Conservation (phyloP, 2,888 invertebrate species). For the Thecocarcelia acutangulata region DNA sequence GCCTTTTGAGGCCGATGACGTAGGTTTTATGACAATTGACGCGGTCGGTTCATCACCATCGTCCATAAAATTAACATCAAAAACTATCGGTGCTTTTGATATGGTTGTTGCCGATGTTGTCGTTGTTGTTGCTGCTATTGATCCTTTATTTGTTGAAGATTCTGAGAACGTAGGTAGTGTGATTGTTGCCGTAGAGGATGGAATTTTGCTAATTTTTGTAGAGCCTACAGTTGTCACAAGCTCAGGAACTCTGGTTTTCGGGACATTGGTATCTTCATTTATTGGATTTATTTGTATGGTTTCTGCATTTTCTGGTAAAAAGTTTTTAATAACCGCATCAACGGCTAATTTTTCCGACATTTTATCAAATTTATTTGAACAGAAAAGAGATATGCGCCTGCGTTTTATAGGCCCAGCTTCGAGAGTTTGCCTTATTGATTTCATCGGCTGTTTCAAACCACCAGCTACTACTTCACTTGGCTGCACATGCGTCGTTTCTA, state of each 20-base stretch:
- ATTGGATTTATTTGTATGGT: conserved; percentile 55
- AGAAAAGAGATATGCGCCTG: conserved; percentile 68
- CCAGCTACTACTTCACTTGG: not conserved
- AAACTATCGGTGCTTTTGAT: conserved; percentile 60
- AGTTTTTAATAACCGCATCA: conserved; percentile 67
- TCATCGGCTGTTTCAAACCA: not conserved
- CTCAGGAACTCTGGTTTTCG: not conserved
- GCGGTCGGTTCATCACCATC: conserved; percentile 70
- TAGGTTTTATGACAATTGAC: conserved; percentile 71
- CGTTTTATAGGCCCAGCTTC: conserved; percentile 52
- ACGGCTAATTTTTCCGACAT: conserved; percentile 66
- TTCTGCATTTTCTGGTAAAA: conserved; percentile 60
- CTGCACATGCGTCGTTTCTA: not conserved
- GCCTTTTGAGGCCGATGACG: conserved; percentile 1
- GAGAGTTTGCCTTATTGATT: not conserved
- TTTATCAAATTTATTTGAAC: conserved; percentile 53
- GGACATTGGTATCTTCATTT: not conserved
- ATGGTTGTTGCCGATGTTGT: not conserved
- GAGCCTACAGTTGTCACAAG: conserved; percentile 51
- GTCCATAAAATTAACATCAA: conserved; percentile 70
- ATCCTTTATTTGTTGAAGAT: conserved; percentile 1
- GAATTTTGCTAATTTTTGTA: conserved; percentile 68
- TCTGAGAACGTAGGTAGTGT: not conserved
- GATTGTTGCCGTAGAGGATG: not conserved
- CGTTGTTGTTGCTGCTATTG: not conserved